Evolutionary conservation across 2,797 vertebrate genomes (phyloP), one percentile per base, ranked within the genome.

Genomic region (Pteronotus mesoamericanus): DNA sequence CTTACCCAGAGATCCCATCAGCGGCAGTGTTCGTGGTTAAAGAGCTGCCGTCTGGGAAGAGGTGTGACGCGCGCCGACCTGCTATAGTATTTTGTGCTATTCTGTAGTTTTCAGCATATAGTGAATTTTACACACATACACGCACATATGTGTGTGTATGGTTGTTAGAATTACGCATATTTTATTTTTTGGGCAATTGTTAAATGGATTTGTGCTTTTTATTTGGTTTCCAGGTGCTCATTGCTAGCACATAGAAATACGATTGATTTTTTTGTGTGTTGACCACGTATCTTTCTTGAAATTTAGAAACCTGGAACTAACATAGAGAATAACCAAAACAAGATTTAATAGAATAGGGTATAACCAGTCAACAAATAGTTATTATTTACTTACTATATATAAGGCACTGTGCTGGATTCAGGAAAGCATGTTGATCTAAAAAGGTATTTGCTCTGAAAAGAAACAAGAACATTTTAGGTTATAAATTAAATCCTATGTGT

Each of bases 321-420:
- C 18, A 26, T 0, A 74, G 32, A 94, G 26, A 84, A n/a, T 57
- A 92, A 72, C 72, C 12, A 78, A 92, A 95, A 61, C 48, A 75
- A 37, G 57, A 87, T 66, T 93, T 84, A 94, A 39, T 37, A 75
- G 24, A 87, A 68, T 46, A 68, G 2, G 5, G 12, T 77, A 51
- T 95, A 93, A 96, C 29, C 24, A 92, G 55, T 86, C 29, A 86
- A 74, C 51, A 94, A 75, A 46, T 83, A 86, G 74, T 83, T 94
- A 26, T 77, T 75, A 92, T 32, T 74, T 5, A 68, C 11, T 39
- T 84, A 12, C 48, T 91, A 0, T 80, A 11, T 86, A 22, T 9
- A 85, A 82, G 34, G 32, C 57, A 57, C 9, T 71, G 19, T 48
- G 19, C 26, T 79, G 32, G 21, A 85, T 88, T 94, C 15, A 61